Base-by-base conservation (phyloP, 2,888 invertebrate species). In the Beris chalybata region DNA sequence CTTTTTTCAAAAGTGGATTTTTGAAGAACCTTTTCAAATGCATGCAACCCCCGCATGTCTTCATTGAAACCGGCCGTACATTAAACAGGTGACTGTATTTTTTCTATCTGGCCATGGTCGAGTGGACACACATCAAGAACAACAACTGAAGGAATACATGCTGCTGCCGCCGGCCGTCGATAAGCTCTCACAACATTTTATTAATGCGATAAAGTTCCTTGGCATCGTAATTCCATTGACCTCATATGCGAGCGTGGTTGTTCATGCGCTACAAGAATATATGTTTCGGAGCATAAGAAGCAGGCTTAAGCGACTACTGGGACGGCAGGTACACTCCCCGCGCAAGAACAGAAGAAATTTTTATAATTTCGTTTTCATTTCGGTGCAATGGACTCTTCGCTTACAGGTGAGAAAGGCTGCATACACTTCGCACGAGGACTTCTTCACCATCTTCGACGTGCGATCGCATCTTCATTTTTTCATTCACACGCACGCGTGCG, bases 331-430 rank as follows among this genome's bases (percentile, higher is more conserved):
- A 48, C 48, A 15, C n/a, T 13, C n/a, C 5, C 15, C 13, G 7
- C n/a, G 9, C 13, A 29, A 47, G 57, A 58, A 47, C 31, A 47
- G 47, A 30, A 30, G 15, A 22, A 13, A 59, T 15, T 56, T 56
- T 48, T 59, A 13, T 48, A 59, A 47, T 59, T 59, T 59, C 58
- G 48, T 59, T 59, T 59, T 59, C 58, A 59, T 59, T 59, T 59
- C 58, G 32, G 58, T 48, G 47, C 58, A 59, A 47, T 48, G 58
- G 7, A 47, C 58, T 59, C 48, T 29, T 30, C 48, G 22, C 30
- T 11, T 44, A 44, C 57, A 57, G 57, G 57, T 57, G 57, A 44
- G 45, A 57, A 57, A 44, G 9, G 11, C 57, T 44, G 43, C 29
- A 22, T 29, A 44, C 29, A n/a, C 44, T 57, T 15, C 22, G 38